phyloP scores from a whole-genome alignment of 2,888 invertebrate genomes.

The Ornithoptera alexandrae region DNA sequence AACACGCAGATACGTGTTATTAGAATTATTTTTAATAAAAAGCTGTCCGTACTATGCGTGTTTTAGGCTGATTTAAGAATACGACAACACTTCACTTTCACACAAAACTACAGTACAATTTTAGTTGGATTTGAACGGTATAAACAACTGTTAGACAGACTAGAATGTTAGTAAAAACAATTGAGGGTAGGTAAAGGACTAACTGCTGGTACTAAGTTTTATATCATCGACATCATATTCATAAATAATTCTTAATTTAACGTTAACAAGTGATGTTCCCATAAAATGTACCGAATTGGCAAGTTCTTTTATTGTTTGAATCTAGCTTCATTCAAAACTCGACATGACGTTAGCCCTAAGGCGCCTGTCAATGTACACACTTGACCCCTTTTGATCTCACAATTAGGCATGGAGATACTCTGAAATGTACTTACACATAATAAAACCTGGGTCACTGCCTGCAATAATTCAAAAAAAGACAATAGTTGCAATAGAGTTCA shows the following conservation, averaged over 20 bases:
- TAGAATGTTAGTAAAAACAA: too few relatives aligned
- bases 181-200: too few relatives aligned
- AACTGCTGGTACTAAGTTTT: too few relatives aligned
- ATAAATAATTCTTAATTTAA: background rate
- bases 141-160: too few relatives aligned
- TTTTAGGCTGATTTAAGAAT: too few relatives aligned
- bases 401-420: constrained; percentile 74
- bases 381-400: constrained; percentile 80
- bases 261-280: constrained; percentile 20
- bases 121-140: too few relatives aligned
- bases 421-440: constrained; percentile 27
- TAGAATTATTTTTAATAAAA: too few relatives aligned
- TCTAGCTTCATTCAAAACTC: constrained; percentile 36
- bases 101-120: too few relatives aligned
- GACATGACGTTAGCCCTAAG: constrained; percentile 74
- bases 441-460: constrained; percentile 24
- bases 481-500: background rate
- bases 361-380: constrained; percentile 77
- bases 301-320: constrained; percentile 37
- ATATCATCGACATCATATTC: background rate
- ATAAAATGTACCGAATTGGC: constrained; percentile 36
- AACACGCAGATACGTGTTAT: too few relatives aligned
- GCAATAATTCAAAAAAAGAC: constrained; percentile 9
- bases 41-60: too few relatives aligned
- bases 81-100: too few relatives aligned